Evolutionary conservation across 2,888 invertebrate genomes (phyloP).

Genomic region (Eupithecia abbreviata): DNA sequence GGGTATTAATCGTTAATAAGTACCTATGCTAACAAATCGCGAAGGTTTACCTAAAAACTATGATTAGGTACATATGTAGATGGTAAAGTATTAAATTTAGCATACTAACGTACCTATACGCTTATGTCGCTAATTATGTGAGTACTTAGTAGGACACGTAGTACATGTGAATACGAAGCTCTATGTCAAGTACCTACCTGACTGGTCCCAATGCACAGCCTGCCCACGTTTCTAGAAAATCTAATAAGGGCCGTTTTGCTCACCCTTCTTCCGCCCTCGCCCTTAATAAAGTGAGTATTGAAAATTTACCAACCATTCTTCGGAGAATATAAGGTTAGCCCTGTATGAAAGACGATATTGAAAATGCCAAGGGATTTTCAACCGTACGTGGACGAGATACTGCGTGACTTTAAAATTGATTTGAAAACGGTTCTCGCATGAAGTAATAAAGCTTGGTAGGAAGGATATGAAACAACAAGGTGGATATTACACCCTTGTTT

Average conservation of each 20-base stretch:
- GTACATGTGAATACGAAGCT: background rate
- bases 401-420: constrained; percentile 47
- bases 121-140: no score
- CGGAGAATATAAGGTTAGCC: constrained; percentile 80
- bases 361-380: constrained; percentile 48
- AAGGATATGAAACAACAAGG: constrained; percentile 68
- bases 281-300: constrained; percentile 84
- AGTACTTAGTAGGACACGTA: no score
- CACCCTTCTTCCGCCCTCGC: constrained; percentile 74
- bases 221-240: constrained; percentile 78
- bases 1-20: no score
- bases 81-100: no score
- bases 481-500: constrained; percentile 42
- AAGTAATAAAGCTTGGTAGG: constrained; percentile 65
- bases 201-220: constrained; percentile 38
- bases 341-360: constrained; percentile 64
- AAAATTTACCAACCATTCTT: constrained; percentile 84
- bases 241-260: constrained; percentile 79
- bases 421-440: constrained; percentile 61
- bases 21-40: no score
- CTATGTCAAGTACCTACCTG: background rate
- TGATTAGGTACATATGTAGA: no score
- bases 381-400: constrained; percentile 38
- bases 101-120: no score
- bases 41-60: no score